These are phyloP conservation scores for Sipha maydis DNA, from an alignment of 2,888 invertebrate genomes.

Conservation along the genomic window DNA sequence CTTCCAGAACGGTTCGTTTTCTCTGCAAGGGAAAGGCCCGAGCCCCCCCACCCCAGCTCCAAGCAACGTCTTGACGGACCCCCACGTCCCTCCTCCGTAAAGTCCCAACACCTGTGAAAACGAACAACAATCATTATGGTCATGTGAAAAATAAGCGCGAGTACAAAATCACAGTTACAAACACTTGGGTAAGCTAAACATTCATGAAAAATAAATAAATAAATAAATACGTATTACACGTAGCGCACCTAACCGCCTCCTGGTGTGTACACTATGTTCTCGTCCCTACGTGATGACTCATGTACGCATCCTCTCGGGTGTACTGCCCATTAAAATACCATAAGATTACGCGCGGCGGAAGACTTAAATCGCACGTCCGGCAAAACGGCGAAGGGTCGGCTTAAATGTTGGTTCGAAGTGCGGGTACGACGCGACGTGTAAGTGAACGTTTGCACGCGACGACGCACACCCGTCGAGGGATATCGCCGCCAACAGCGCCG, in stretches of 20 bases:
- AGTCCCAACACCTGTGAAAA: conserved; percentile 58
- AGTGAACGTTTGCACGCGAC: no score
- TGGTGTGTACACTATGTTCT: background rate
- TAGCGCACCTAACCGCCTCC: background rate
- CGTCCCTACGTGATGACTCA: conserved; percentile 25
- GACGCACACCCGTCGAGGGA: no score
- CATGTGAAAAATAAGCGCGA: background rate
- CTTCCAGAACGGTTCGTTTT: conserved; percentile 82
- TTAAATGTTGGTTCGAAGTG: background rate
- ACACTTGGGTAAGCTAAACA: no score
- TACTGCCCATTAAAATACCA: conserved; percentile 32
- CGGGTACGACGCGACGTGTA: background rate
- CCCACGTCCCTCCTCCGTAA: conserved; percentile 62
- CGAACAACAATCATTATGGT: background rate
- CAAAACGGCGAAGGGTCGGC: conserved; percentile 14
- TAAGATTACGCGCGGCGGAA: conserved; percentile 40
- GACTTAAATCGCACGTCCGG: conserved; percentile 44
- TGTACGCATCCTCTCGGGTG: background rate
- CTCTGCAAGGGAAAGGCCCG: conserved; percentile 77
- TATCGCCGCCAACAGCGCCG: no score
- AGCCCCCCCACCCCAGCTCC: conserved; percentile 74
- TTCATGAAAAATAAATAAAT: no score
- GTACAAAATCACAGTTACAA: background rate
- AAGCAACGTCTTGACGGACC: conserved; percentile 68
- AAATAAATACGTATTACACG: background rate